Conservation (phyloP, 2,113 vertebrate species). For the Corynorhinus townsendii region DNA sequence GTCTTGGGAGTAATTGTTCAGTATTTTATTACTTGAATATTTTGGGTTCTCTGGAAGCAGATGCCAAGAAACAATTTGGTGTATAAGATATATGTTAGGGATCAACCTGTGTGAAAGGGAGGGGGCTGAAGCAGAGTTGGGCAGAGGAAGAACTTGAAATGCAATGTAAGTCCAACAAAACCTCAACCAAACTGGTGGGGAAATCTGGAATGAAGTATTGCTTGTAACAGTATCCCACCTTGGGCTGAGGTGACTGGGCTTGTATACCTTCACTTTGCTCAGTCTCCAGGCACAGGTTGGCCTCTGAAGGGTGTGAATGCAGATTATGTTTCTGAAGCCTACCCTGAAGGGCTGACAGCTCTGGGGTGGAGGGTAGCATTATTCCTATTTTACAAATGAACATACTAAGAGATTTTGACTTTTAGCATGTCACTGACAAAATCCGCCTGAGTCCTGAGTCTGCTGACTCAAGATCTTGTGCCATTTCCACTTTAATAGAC, state of each 20-base stretch:
- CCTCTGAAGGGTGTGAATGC: background rate
- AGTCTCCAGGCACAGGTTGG: background rate
- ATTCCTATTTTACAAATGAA: slow-evolving; percentile 12
- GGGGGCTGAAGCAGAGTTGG: background rate
- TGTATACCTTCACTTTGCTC: background rate
- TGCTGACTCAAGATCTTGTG: slow-evolving; percentile 35
- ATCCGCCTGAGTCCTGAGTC: background rate
- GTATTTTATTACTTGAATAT: slow-evolving; percentile 17
- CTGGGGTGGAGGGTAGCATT: background rate
- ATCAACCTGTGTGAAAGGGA: background rate
- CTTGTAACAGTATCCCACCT: background rate
- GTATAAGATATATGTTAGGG: background rate
- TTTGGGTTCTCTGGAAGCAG: slow-evolving; percentile 5
- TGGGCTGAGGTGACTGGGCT: background rate
- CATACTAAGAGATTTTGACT: slow-evolving; percentile 7
- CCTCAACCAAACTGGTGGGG: background rate
- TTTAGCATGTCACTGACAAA: background rate
- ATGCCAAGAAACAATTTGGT: background rate
- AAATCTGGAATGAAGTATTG: background rate
- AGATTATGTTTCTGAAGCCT: background rate
- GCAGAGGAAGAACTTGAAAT: background rate
- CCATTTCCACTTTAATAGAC: background rate
- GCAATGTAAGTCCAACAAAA: background rate
- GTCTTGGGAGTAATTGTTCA: background rate
- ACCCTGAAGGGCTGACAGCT: background rate